A percentile compares a stretch with the other conserved stretches of the same genome.
phyloP scores from a whole-genome alignment of 2,888 invertebrate genomes.

The Allolobophora icterica region DNA sequence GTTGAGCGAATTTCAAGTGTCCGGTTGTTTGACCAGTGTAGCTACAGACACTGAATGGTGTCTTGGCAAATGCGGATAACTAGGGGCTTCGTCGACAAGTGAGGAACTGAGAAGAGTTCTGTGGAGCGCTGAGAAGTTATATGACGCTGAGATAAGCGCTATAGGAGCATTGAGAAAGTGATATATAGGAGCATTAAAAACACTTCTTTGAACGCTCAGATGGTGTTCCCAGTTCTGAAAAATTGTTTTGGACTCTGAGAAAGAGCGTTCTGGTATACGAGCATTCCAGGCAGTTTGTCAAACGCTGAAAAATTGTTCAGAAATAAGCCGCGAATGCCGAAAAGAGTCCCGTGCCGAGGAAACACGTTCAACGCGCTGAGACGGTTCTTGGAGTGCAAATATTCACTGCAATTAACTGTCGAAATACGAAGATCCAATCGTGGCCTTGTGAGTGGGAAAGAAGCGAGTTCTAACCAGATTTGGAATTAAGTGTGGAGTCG shows the following conservation, averaged over 20 bases:
- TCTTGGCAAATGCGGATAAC: background rate
- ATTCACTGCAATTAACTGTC: no score
- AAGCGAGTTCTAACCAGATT: background rate
- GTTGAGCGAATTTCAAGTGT: constrained; percentile 9
- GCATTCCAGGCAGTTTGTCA: background rate
- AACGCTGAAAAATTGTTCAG: background rate
- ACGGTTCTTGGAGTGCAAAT: no score
- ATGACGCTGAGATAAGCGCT: background rate
- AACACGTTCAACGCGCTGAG: no score
- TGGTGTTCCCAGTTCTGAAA: background rate
- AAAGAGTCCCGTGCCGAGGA: no score
- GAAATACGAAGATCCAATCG: no score
- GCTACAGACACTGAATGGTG: background rate
- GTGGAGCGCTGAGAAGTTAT: background rate
- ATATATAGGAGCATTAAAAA: background rate
- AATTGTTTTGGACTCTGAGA: no score
- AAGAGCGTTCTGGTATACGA: no score
- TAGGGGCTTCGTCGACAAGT: background rate
- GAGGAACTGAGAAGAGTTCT: background rate
- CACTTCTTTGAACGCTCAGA: background rate
- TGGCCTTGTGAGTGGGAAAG: background rate
- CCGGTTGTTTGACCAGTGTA: constrained; percentile 27
- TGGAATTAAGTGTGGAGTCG: background rate
- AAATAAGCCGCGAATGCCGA: background rate
- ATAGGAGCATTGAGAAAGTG: background rate